Conservation (phyloP, 1,140 invertebrate genomes). For the Drosophila funebris region DNA sequence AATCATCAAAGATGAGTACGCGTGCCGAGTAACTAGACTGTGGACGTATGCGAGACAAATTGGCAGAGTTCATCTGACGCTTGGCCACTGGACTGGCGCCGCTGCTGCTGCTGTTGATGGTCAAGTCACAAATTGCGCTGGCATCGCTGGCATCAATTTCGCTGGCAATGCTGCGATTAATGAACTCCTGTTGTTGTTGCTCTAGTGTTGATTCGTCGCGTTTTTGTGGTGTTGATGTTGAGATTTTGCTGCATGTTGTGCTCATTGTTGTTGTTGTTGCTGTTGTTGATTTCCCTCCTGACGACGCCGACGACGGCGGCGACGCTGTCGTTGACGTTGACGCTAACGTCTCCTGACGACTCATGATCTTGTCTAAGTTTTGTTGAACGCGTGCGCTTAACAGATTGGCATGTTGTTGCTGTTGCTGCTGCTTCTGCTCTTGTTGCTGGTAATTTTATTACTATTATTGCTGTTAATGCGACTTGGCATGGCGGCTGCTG, state of each 20-base stretch:
- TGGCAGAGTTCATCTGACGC: conserved; percentile 66
- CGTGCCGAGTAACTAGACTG: conserved; percentile 81
- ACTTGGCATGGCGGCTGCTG: conserved; percentile 46
- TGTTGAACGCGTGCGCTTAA: conserved; percentile 39
- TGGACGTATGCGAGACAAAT: conserved; percentile 70
- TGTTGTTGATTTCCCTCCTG: conserved; percentile 21
- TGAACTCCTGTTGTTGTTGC: conserved; percentile 48
- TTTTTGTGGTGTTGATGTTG: conserved; percentile 75
- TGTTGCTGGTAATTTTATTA: background rate
- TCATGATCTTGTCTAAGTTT: conserved; percentile 48
- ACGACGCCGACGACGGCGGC: background rate
- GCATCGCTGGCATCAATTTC: conserved; percentile 55
- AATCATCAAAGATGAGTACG: conserved; percentile 78
- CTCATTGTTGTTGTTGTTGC: conserved; percentile 13
- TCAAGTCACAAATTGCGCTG: conserved; percentile 49
- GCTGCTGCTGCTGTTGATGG: conserved; percentile 55
- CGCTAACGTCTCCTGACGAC: conserved; percentile 56
- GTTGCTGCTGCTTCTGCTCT: conserved; percentile 26
- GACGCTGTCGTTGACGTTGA: conserved; percentile 5
- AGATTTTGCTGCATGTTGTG: conserved; percentile 63
- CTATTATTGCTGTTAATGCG: conserved; percentile 9
- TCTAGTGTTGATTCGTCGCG: conserved; percentile 29
- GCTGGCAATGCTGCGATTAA: conserved; percentile 61
- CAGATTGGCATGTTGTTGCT: conserved; percentile 47
- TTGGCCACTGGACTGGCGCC: conserved; percentile 73